Conservation (phyloP, 2,113 vertebrate genomes). For the Canis aureus region DNA sequence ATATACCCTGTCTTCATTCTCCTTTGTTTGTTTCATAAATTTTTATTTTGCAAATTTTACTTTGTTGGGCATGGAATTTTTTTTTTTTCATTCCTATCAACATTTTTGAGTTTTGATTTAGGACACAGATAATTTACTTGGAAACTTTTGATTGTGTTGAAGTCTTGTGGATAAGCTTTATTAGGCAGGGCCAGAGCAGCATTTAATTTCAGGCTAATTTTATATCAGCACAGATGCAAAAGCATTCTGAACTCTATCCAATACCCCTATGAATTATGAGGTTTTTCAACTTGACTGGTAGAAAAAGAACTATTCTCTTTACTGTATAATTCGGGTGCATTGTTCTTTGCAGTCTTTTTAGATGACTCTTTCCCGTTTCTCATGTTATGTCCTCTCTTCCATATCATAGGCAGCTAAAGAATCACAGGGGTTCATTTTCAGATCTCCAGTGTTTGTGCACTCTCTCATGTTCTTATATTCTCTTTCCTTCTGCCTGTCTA, state of each 20-base stretch:
- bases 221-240: background rate
- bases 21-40: background rate
- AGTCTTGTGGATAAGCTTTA: background rate
- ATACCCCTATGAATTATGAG: background rate
- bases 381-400: background rate
- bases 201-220: background rate
- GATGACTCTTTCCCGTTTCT: background rate
- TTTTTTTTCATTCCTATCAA: background rate
- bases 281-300: background rate
- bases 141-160: background rate
- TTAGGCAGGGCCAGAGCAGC: background rate
- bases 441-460: background rate
- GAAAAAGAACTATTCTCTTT: background rate
- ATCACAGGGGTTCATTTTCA: background rate
- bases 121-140: background rate
- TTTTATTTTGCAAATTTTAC: background rate
- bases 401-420: background rate
- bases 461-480: background rate
- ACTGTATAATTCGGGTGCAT: background rate
- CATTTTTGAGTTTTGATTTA: background rate
- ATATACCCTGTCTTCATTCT: background rate
- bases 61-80: background rate
- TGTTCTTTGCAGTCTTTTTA: background rate
- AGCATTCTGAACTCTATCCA: background rate
- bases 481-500: background rate